These are phyloP conservation scores for Varanus salvator DNA, from an alignment of 2,113 vertebrate genomes.

Conservation along the genomic window DNA sequence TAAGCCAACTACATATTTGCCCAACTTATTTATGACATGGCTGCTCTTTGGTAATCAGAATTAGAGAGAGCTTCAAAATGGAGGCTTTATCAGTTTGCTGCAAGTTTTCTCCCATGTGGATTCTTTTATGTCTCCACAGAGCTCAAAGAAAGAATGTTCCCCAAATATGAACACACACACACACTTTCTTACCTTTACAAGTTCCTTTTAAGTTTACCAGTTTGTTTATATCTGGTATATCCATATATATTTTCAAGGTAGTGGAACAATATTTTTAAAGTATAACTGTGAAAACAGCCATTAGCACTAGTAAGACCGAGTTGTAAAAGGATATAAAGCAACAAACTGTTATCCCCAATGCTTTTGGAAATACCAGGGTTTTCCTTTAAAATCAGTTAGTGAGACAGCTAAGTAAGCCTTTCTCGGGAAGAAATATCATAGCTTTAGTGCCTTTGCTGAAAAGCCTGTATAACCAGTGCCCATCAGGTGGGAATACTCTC, in stretches of 20 bases:
- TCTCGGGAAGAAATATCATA: background rate
- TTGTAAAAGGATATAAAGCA: background rate
- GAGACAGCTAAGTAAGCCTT: background rate
- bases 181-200: background rate
- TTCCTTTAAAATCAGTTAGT: background rate
- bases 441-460: no score
- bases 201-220: no score
- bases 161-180: background rate
- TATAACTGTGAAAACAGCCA: no score
- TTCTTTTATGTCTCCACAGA: background rate
- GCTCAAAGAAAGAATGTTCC: background rate
- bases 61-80: background rate
- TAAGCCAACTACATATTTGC: background rate
- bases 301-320: background rate
- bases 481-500: background rate
- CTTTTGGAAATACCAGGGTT: background rate
- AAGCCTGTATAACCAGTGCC: background rate
- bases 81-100: background rate
- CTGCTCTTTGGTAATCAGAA: background rate
- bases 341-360: background rate
- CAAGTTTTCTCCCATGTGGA: background rate
- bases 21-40: background rate
- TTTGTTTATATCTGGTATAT: no score
- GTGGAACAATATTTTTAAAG: no score
- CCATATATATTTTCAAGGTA: no score